Percentiles rank a stretch among this genome's conserved stretches.
Evolutionary conservation across 1,140 invertebrate species (phyloP).

Genomic region (Physella acuta): DNA sequence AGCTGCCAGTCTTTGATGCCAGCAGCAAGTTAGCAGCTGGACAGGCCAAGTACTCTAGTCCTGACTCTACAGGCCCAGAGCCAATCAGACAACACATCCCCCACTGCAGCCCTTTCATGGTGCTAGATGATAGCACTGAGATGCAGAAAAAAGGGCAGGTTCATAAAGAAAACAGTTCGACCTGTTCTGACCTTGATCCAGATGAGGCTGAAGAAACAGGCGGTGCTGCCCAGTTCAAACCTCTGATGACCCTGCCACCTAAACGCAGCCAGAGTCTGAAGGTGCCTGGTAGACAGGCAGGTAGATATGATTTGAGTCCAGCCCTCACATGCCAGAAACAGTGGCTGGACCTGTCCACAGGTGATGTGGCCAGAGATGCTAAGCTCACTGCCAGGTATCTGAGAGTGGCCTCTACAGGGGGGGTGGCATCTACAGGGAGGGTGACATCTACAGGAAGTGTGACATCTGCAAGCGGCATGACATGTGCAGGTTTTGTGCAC

Average conservation of each 20-base stretch:
- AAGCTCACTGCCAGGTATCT: background rate
- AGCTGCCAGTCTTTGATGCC: too few species aligned
- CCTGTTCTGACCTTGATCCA: too few species aligned
- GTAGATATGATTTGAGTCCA: background rate
- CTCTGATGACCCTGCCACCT: slow-evolving; percentile 15
- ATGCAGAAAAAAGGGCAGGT: too few species aligned
- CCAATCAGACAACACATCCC: background rate
- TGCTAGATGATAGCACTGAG: too few species aligned
- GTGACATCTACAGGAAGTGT: too few species aligned
- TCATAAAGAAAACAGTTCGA: too few species aligned
- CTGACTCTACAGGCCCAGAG: background rate
- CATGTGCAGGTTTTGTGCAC: background rate
- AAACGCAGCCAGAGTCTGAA: slow-evolving; percentile 24
- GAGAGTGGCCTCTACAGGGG: background rate
- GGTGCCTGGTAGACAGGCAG: slow-evolving; percentile 17
- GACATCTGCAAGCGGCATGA: too few species aligned
- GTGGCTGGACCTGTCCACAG: slow-evolving; percentile 15
- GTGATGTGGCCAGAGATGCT: slow-evolving; percentile 12
- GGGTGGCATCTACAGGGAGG: background rate
- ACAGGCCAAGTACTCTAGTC: too few species aligned
- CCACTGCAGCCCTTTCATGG: too few species aligned
- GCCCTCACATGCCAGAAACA: slow-evolving; percentile 9
- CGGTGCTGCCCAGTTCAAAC: background rate
- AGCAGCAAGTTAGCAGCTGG: too few species aligned
- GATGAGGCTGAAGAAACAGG: too few species aligned